Evolutionary conservation across 2,888 invertebrate genomes (phyloP).

Genomic region (Chrysolina haemoptera): DNA sequence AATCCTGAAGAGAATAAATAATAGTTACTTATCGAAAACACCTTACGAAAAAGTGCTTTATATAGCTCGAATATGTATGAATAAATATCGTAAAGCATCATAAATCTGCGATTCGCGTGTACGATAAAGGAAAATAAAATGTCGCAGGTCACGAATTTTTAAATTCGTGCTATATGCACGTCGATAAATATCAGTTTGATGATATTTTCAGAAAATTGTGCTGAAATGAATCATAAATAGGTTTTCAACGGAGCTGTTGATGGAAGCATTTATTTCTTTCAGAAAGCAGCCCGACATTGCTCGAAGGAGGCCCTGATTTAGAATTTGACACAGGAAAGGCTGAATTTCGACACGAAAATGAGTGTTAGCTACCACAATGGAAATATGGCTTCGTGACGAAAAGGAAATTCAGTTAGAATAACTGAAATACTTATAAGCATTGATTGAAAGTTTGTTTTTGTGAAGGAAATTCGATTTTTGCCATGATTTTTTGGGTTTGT

Average conservation of each 20-base stretch:
- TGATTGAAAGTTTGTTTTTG: no score
- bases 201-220: neutral
- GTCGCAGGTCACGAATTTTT: constrained; percentile 35
- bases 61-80: constrained; percentile 32
- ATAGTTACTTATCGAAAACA: constrained; percentile 35
- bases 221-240: neutral
- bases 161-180: constrained; percentile 5
- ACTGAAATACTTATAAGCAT: no score
- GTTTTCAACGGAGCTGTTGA: neutral
- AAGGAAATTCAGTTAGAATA: no score
- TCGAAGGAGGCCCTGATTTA: no score
- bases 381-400: no score
- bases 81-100: constrained; percentile 41
- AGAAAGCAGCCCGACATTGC: neutral
- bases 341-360: no score
- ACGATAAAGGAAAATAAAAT: constrained; percentile 32
- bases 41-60: constrained; percentile 23
- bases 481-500: no score
- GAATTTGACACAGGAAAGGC: no score
- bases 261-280: neutral
- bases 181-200: constrained; percentile 2
- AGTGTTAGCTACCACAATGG: no score
- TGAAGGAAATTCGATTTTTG: no score
- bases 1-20: constrained; percentile 30
- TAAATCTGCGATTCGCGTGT: constrained; percentile 41